These are phyloP conservation scores for Peromyscus melanophrys DNA, from an alignment of 2,797 vertebrate species.

Conservation along the genomic window DNA sequence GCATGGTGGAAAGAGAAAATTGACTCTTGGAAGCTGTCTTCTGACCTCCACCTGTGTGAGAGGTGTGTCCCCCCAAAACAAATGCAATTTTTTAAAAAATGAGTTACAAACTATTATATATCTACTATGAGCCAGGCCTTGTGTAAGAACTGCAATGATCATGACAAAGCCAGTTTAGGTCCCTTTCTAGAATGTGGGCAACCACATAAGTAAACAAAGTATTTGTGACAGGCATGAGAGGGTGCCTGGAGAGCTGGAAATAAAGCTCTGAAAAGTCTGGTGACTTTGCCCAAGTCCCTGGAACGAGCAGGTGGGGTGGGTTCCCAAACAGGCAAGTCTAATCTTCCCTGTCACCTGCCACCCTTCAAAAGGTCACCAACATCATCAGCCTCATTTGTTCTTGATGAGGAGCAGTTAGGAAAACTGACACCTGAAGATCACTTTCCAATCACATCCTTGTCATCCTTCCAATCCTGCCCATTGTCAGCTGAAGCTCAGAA, in stretches of 20 bases:
- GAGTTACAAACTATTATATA: conserved; percentile 22
- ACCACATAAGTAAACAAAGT: neutral
- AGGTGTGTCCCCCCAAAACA: neutral
- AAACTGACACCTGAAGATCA: neutral
- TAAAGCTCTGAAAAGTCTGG: conserved; percentile 3
- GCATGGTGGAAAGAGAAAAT: neutral
- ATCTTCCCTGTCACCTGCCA: conserved; percentile 16
- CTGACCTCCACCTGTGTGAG: neutral
- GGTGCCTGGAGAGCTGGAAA: neutral
- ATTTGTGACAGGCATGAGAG: neutral
- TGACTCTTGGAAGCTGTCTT: neutral
- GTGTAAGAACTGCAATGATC: neutral
- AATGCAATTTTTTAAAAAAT: neutral
- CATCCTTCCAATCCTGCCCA: neutral
- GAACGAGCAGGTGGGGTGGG: neutral
- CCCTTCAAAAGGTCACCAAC: conserved; percentile 58
- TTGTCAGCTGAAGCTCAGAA: neutral
- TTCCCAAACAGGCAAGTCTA: neutral
- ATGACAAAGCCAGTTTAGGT: neutral
- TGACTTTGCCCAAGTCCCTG: neutral
- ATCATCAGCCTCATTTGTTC: conserved; percentile 24
- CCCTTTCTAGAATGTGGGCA: neutral
- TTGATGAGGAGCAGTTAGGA: neutral
- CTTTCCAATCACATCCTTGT: conserved; percentile 3
- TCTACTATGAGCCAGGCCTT: neutral